Conservation (phyloP, 2,797 vertebrate species). For the Cossypha caffra region DNA sequence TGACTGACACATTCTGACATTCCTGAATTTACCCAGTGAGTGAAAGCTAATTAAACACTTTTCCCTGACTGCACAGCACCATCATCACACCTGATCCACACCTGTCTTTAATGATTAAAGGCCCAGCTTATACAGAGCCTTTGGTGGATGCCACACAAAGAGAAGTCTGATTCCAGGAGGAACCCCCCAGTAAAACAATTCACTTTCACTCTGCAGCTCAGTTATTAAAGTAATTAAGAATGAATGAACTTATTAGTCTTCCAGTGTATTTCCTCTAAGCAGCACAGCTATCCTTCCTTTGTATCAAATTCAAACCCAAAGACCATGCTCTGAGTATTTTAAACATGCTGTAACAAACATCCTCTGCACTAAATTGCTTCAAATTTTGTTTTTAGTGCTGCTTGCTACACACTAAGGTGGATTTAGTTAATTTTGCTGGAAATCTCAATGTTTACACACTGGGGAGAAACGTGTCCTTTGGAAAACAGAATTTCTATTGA, state of each 20-base stretch:
- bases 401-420: background rate
- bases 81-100: background rate
- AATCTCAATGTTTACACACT: background rate
- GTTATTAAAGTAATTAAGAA: background rate
- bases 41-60: background rate
- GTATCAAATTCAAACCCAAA: background rate
- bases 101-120: background rate
- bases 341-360: background rate
- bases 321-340: background rate
- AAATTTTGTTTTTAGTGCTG: background rate
- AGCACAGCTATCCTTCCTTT: background rate
- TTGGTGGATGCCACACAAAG: background rate
- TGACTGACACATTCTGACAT: background rate
- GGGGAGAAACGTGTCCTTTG: background rate
- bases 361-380: background rate
- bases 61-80: background rate
- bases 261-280: background rate
- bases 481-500: background rate
- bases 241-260: background rate
- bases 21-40: background rate
- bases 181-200: background rate
- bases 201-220: background rate
- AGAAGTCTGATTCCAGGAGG: background rate
- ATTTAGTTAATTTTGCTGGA: background rate
- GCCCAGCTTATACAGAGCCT: background rate